Conservation (phyloP, 2,888 invertebrate species). For the Eupithecia insigniata region DNA sequence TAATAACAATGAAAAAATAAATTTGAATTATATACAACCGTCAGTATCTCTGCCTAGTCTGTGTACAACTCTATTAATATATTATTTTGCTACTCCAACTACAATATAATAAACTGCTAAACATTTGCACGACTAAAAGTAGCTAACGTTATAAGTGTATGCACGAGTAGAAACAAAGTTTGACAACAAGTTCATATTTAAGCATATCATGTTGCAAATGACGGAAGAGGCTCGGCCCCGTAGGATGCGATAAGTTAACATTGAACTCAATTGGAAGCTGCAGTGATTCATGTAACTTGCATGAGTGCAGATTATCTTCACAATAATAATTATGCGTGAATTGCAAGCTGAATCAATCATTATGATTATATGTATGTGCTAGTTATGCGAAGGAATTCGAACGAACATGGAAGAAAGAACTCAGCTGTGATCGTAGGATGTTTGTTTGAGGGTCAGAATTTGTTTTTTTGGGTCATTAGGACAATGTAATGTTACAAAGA, state of each 20-base stretch:
- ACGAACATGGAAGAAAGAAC: neutral
- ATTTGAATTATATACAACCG: too few species aligned
- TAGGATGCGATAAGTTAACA: constrained; percentile 37
- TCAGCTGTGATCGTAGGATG: neutral
- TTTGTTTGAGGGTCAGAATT: constrained; percentile 4
- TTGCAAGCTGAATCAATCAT: neutral
- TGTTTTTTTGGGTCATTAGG: constrained; percentile 1
- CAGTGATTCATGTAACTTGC: constrained; percentile 38
- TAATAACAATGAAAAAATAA: too few species aligned
- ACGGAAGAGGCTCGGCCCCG: constrained; percentile 30
- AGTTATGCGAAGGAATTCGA: neutral
- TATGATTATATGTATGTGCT: neutral
- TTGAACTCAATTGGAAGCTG: constrained; percentile 37
- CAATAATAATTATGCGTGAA: neutral
- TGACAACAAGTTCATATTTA: neutral
- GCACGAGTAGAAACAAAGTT: neutral
- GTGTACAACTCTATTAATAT: too few species aligned
- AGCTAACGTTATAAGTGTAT: too few species aligned
- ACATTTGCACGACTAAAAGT: too few species aligned
- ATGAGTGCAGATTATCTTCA: constrained; percentile 18
- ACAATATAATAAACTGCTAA: too few species aligned
- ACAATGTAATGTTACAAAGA: neutral
- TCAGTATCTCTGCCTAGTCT: too few species aligned
- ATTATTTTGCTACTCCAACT: too few species aligned
- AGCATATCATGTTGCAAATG: neutral